Base-by-base conservation (phyloP, 1,140 invertebrate species). In the Andrena cerasifolii region DNA sequence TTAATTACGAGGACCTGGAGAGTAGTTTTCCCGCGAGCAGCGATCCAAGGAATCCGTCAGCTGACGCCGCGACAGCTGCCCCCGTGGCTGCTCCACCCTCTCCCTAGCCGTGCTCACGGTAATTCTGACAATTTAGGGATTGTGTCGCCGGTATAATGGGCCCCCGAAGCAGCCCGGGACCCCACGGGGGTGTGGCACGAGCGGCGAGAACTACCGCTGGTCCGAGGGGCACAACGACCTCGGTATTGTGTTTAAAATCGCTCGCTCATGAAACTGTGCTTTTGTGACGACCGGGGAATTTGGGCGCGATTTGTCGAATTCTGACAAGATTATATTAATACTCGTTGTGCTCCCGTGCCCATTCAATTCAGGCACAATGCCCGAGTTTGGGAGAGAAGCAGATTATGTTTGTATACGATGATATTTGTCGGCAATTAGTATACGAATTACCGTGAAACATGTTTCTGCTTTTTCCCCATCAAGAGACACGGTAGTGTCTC, bases 91-190 rank as follows among this genome's bases (percentile, higher is more conserved):
- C 36, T 31, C 43, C 26, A 49, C 40, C 21, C 54, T 16, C 18
- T 47, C 45, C 33, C 65, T 31, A 21, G 54, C 67, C 62, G 33
- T 45, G 61, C 63, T 61, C 56, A 74, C 82, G 73, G 65, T 86
- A 86, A 87, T 87, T 87, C 83, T 87, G 79, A 87, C 86, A 79
- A 83, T 86, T 87, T 87, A 81, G 66, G 78, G 78, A 87, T 87
- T 83, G 86, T 86, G 82, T 71, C 53, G 24, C 72, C 26, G 21
- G 18, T 56, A 87, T 83, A 85, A 86, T 83, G 74, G 86, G 45
- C 47, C 21, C n/a, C 56, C 63, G 28, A 16, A 31, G 4, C 56
- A 47, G 66, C 49, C 49, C 12, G 24, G 49, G 72, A 68, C 58
- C 66, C 62, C 31, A 68, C 62, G 58, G 67, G 58, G 78, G 76